Conservation (phyloP, 2,797 vertebrate genomes). For the Anomalospiza imberbis region DNA sequence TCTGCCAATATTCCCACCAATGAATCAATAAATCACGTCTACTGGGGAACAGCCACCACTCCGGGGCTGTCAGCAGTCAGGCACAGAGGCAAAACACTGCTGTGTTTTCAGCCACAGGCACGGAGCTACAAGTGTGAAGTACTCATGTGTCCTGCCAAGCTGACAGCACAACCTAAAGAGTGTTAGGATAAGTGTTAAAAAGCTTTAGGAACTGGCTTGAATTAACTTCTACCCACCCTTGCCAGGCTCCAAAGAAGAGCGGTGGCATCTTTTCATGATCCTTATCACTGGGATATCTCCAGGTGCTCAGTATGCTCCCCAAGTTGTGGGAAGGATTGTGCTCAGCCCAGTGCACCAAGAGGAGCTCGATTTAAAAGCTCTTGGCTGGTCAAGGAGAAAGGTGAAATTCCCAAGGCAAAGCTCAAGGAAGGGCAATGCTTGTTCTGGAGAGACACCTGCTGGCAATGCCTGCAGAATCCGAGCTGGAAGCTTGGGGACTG, state of each 20-base stretch:
- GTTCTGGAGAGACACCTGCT: constrained; percentile 23
- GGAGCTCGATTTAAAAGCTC: background rate
- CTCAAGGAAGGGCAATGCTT: background rate
- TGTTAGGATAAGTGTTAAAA: background rate
- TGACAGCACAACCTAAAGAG: background rate
- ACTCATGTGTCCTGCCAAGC: background rate
- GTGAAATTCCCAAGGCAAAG: background rate
- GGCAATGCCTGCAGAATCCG: accelerated
- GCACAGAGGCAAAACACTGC: background rate
- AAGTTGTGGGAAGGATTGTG: background rate
- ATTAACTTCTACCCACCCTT: background rate
- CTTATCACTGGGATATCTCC: background rate
- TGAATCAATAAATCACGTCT: background rate
- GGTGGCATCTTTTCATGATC: background rate
- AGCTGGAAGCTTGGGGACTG: background rate
- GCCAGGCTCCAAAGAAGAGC: background rate
- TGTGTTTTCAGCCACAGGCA: background rate
- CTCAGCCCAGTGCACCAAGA: background rate
- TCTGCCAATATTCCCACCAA: background rate
- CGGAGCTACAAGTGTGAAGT: background rate
- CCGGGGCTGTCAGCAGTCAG: background rate
- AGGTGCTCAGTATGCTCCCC: accelerated
- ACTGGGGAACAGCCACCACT: accelerated
- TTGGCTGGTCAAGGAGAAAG: background rate
- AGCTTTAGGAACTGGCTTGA: background rate